Evolutionary conservation across 37 sponge, comb jelly and placozoan genomes (phyloP), one percentile per base, ranked within the genome.

Genomic region (Amphimedon queenslandica): DNA sequence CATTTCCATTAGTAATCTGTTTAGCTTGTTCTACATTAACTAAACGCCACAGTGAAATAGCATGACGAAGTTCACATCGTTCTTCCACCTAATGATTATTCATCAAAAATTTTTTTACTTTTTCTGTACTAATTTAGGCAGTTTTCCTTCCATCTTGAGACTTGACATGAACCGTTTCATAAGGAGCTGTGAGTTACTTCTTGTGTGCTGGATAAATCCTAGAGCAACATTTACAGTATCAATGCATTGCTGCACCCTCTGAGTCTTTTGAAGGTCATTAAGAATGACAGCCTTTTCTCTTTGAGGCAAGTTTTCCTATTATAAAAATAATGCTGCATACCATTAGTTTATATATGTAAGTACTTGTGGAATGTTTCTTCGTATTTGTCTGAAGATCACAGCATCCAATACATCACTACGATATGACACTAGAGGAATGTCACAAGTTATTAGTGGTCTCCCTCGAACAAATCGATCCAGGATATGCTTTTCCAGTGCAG

Each of bases 401-500:
- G 61, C 27, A 6, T 60, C 27, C 28, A 60, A 25, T 25, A 60
- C 27, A 60, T 60, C 61, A n/a, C 5, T 25, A 6, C 27, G 21
- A n/a, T 25, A 60, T 25, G 61, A 11, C 55, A 76, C 6, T 40
- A 41, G 53, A 24, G 63, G 76, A 38, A 40, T 64, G 29, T 10
- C 42, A 5, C 24, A 0, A 40, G 70, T 69, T 33, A 80, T 70
- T 51, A 27, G 37, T 20, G 80, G 72, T 23, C 58, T 69, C 31
- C 72, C 72, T 6, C 39, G 63, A n/a, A 80, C 37, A 36, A 80
- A 80, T 25, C 72, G 40, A 40, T 80, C 64, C 34, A 57, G 57
- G 23, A 80, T 69, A 61, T 80, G 80, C 40, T 70, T 69, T 63
- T 80, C 80, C 53, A 80, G 72, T 10, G 72, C 65, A 1, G 43